Percentiles rank a stretch among this genome's conserved stretches.
Conservation (phyloP, 2,888 invertebrate genomes). For the Acleris literana region DNA sequence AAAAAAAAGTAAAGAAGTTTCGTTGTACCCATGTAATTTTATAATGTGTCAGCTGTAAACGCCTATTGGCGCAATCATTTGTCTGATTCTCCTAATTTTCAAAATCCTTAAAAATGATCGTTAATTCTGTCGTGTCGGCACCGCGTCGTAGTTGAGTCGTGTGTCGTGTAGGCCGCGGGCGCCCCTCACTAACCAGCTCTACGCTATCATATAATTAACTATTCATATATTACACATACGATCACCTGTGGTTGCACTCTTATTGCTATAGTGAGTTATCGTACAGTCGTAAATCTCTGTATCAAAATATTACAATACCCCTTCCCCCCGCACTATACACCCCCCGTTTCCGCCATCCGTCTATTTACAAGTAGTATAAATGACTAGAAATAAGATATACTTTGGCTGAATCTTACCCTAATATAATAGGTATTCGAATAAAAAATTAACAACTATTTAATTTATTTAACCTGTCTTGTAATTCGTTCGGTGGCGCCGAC, state of each 20-base stretch:
- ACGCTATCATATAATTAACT: constrained; percentile 45
- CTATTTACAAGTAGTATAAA: constrained; percentile 61
- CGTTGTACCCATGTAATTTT: neutral
- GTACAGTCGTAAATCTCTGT: constrained; percentile 43
- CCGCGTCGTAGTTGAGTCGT: neutral
- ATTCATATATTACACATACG: constrained; percentile 53
- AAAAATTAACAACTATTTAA: constrained; percentile 52
- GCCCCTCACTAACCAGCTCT: constrained; percentile 31
- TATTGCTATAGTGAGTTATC: constrained; percentile 63
- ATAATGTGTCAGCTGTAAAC: no score
- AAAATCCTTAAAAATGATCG: no score
- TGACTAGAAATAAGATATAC: constrained; percentile 50
- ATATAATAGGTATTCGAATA: constrained; percentile 46
- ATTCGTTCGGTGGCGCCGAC: constrained; percentile 67
- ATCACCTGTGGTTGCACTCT: constrained; percentile 67
- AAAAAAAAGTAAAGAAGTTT: no score
- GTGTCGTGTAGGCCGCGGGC: constrained; percentile 24
- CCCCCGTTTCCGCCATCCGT: constrained; percentile 42
- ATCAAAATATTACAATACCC: constrained; percentile 46
- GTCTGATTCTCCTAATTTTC: no score
- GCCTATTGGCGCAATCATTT: no score
- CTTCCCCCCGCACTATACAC: constrained; percentile 52
- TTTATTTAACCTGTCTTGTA: constrained; percentile 68
- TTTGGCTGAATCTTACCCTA: constrained; percentile 52
- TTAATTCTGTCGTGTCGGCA: neutral